Evolutionary conservation across 2,797 vertebrate species (phyloP), one percentile per base, ranked within the genome.

Genomic region (Sebastes aleutianus): DNA sequence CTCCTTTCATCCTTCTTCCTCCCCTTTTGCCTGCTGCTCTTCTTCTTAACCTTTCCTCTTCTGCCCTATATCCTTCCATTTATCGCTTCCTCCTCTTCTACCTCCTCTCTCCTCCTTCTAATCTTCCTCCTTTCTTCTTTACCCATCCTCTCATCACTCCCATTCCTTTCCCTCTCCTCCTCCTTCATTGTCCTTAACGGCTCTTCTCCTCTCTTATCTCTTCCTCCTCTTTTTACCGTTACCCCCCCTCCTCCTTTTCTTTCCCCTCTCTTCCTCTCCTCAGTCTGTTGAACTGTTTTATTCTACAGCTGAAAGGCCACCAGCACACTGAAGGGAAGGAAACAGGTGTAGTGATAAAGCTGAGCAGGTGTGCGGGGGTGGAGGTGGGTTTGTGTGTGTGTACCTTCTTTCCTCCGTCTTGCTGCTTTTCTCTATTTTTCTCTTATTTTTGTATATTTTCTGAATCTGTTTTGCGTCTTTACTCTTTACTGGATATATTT

Each of bases 321-420:
- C 5, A 13, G 62, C 75, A 65, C 24, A 56, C 50, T 43, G 7
- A 50, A 56, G 34, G 50, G 27, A 78, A 74, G 56, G 75, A 74
- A 82, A 82, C 78, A 80, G 34, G 58, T 77, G 78, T 70, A 71
- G 84, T 26, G 58, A 70, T 75, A 70, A 74, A 78, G 50, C 78
- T 76, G 59, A n/a, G 64, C 26, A 68, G 39, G 56, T 68, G 56
- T 67, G 59, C 53, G 27, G 47, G 39, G 43, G 29, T 64, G 9
- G 66, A 29, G 36, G 65, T 74, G 70, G 34, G 10, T 58, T 26
- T 43, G 20, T 67, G 74, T 61, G 53, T 34, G 11, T 66, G 24
- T 64, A n/a, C 9, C 27, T 29, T 14, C 24, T 47, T 43, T 43
- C 36, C 24, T 63, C n/a, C 9, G 14, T 12, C 27, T 27, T 22